Evolutionary conservation across 2,888 invertebrate genomes (phyloP).

Genomic region (Zaprionus obscuricornis): DNA sequence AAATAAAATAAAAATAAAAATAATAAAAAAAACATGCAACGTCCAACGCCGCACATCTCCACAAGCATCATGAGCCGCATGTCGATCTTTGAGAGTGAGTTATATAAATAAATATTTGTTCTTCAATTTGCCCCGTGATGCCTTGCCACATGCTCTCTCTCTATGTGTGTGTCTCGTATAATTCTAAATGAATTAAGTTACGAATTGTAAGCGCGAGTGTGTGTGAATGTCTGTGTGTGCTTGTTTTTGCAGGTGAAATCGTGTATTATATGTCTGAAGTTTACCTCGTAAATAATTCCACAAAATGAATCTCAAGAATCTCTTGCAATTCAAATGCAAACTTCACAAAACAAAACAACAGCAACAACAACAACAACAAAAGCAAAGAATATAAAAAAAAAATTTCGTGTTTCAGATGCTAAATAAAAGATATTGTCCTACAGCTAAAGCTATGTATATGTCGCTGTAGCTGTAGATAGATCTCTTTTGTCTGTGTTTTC

Average conservation of each 20-base stretch:
- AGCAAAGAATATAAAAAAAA: not conserved
- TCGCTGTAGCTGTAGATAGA: too few relatives aligned
- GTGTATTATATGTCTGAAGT: not conserved
- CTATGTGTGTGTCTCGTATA: too few relatives aligned
- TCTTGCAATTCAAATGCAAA: conserved; percentile 13
- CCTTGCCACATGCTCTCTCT: too few relatives aligned
- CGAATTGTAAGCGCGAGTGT: not conserved
- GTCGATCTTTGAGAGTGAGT: conserved; percentile 81
- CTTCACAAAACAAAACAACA: not conserved
- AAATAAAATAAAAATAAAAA: not conserved
- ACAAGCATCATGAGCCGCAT: conserved; percentile 78
- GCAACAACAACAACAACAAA: not conserved
- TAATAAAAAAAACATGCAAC: conserved; percentile 63
- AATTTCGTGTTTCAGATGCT: conserved; percentile 26
- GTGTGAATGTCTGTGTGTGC: not conserved
- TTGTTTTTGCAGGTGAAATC: conserved; percentile 37
- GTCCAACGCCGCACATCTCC: conserved; percentile 71
- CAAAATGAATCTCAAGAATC: conserved; percentile 20
- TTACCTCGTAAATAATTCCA: not conserved
- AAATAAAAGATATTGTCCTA: conserved; percentile 16
- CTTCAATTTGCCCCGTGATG: not conserved
- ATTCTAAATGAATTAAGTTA: not conserved
- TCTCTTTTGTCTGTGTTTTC: too few relatives aligned
- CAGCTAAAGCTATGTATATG: too few relatives aligned
- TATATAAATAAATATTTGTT: conserved; percentile 3